Evolutionary conservation across 2,797 vertebrate species (phyloP), one percentile per base, ranked within the genome.

Genomic region (Danio kyathit): DNA sequence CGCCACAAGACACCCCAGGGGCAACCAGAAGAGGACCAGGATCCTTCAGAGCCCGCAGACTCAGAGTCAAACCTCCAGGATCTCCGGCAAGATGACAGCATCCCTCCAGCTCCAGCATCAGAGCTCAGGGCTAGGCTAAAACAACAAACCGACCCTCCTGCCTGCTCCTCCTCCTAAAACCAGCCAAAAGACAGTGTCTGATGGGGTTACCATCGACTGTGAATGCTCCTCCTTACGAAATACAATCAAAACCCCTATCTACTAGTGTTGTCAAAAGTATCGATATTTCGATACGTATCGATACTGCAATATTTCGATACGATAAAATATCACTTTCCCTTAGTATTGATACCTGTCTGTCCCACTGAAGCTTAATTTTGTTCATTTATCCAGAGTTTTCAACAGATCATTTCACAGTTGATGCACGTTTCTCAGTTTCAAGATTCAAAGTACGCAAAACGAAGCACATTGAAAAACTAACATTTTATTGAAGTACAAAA

Each of bases 1-100:
- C 88, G 2, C 88, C 82, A 21, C 91, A 83, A 40, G 89, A 86
- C 13, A 92, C 88, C 56, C 94, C 87, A 60, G 92, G 92, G 93
- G 49, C 88, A 80, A 14, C 83, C 83, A 41, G 71, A 79, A 19
- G 52, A 65, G 0, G 83, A 87, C 9, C 19, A 41, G 0, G 16
- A 81, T 17, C 29, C 80, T 46, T 13, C 41, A 65, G 64, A 52
- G 38, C 17, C 49, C 9, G 76, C 67, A 21, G 80, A 82, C 19
- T 54, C 56, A 6, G 82, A 77, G 11, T 44, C 66, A 57, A 59
- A 1, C 49, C 56, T 51, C 9, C 66, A 73, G 16, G 83, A 60
- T 43, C 64, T 57, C 11, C 85, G 56, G 60, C 40, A 56, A 19
- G 52, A 80, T 0, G 57, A 44, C 29, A 29, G 29, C 19, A 46